Base-by-base conservation (phyloP, 1,140 invertebrate species). In the Cydia amplana region DNA sequence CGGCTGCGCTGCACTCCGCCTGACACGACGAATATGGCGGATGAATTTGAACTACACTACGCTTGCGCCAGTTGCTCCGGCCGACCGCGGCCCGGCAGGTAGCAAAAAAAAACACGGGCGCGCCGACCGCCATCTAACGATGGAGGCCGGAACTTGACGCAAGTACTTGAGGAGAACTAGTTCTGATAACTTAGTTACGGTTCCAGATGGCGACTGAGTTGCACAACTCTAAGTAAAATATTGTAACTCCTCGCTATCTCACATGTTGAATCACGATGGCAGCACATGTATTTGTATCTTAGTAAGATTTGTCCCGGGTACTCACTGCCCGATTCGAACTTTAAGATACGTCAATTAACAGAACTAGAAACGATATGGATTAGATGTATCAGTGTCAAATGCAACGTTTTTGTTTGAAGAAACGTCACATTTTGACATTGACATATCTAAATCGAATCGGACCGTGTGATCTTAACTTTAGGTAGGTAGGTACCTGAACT, bases 11-110 rank as follows among this genome's bases (percentile, higher is more conserved):
- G 91, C 89, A 89, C 85, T 90, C 86, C 91, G 89, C 87, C 87
- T 88, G 91, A 91, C 90, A 89, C 88, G 89, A 91, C 89, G 89
- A 91, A 92, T 89, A 91, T 92, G 91, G 89, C 91, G 89, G 89
- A 90, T 90, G 89, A 87, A 89, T 92, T 90, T 86, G 72, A 64
- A 64, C 55, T 55, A 92, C 89, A 64, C 55, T 55, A 92, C 89
- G 91, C 91, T 90, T 91, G 91, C 89, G 82, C 80, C 79, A 80
- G 82, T 90, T 91, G 91, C 89, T 80, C 80, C 79, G 81, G 80
- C 80, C 75, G 36, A 73, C 77, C 82, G 75, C 64, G 16, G 36
- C 51, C 77, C 75, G 77, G 77, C 87, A 89, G 87, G 85, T 89
- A 89, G 65, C 65, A 70, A 36, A 70, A 65, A 86, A 85, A 87